phyloP scores from a whole-genome alignment of 1,140 invertebrate genomes.

The Apolygus lucorum region DNA sequence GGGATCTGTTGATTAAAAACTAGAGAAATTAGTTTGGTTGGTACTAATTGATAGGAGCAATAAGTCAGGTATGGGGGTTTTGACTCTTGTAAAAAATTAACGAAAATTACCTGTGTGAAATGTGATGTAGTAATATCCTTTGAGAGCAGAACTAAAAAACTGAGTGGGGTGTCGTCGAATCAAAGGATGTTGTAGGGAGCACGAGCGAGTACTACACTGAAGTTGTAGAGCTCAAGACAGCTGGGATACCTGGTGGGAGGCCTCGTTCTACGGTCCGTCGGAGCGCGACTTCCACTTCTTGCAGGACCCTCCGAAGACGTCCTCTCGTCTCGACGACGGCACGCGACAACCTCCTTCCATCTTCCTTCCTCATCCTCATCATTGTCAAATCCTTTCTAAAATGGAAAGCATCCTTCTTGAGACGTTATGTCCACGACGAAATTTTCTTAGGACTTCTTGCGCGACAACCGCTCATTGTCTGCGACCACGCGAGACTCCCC shows the following conservation, averaged over 20 bases:
- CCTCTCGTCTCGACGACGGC: not conserved
- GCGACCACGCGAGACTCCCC: not conserved
- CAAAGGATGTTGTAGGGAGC: not conserved
- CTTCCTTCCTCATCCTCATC: not conserved
- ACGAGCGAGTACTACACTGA: not conserved
- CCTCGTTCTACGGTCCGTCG: not conserved
- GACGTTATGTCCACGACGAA: too few species aligned
- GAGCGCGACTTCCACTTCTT: conserved; percentile 8
- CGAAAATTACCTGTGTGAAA: not conserved
- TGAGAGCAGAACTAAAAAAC: not conserved
- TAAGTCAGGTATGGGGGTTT: too few species aligned
- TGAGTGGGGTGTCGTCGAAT: too few species aligned
- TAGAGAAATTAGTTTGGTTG: too few species aligned
- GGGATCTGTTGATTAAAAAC: too few species aligned
- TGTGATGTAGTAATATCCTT: not conserved
- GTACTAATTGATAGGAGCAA: too few species aligned
- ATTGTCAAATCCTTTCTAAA: not conserved
- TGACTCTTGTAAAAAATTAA: too few species aligned
- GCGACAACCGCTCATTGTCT: not conserved
- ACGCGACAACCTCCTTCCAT: not conserved
- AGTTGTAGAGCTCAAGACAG: not conserved
- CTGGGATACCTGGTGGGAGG: not conserved
- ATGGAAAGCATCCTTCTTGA: conserved; percentile 5
- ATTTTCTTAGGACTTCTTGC: not conserved
- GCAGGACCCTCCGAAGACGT: not conserved